Conservation (phyloP, 2,888 invertebrate genomes). For the Ennomos erosarius region DNA sequence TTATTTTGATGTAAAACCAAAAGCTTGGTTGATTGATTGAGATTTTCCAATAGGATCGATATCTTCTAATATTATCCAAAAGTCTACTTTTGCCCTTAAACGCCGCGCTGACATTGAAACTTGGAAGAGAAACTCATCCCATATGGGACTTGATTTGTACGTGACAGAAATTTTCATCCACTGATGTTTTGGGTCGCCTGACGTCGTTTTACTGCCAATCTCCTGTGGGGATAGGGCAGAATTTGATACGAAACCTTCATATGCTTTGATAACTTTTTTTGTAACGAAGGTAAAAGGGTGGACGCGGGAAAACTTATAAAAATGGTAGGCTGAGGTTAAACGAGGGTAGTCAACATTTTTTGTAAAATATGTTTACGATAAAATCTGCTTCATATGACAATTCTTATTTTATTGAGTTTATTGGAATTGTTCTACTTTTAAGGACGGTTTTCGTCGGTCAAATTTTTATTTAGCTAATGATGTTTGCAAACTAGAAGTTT, state of each 20-base stretch:
- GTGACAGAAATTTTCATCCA: slow-evolving; percentile 66
- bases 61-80: slow-evolving; percentile 33
- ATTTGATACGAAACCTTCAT: slow-evolving; percentile 56
- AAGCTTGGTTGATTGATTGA: too few species aligned
- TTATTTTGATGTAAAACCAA: too few species aligned
- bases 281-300: slow-evolving; percentile 43
- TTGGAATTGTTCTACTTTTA: too few species aligned
- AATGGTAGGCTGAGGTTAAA: slow-evolving; percentile 25
- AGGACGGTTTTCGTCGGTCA: too few species aligned
- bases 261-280: slow-evolving; percentile 46
- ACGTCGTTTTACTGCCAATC: slow-evolving; percentile 67
- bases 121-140: slow-evolving; percentile 65
- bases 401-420: too few species aligned
- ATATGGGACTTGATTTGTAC: slow-evolving; percentile 68
- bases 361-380: slow-evolving; percentile 13
- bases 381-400: neutral
- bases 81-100: slow-evolving; percentile 46
- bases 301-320: slow-evolving; percentile 37
- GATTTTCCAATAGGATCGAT: slow-evolving; percentile 34
- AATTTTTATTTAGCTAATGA: too few species aligned
- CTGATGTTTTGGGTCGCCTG: slow-evolving; percentile 60
- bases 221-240: slow-evolving; percentile 54
- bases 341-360: slow-evolving; percentile 10
- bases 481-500: too few species aligned
- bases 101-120: slow-evolving; percentile 65